Base-by-base conservation (phyloP, 2,113 vertebrate species). In the Cryptomyrus ogoouensis region DNA sequence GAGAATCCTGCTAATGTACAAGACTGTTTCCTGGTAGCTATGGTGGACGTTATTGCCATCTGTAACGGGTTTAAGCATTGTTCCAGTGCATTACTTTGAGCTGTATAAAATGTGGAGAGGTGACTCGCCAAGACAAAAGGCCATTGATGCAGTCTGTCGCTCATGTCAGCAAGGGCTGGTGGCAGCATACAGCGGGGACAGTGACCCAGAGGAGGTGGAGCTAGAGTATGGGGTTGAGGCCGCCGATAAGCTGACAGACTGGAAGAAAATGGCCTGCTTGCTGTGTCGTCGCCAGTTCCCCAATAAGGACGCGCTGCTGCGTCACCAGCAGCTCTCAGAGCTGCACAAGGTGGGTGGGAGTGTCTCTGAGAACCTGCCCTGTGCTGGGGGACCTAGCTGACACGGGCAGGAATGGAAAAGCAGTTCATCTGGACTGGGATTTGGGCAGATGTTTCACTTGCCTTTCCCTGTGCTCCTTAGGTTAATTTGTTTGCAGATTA, bases 261-360 rank as follows among this genome's bases (percentile, higher is more conserved):
- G 98, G 98, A 97, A 96, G 90, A 99, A 99, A 93, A 93, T 99
- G 94, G 98, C 98, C 19, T 99, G 98, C 89, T 92, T 99, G 89
- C 95, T 99, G 4, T 99, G 98, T 91, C 96, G 98, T 90, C 96
- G 98, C 88, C 98, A 99, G 86, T 99, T 99, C 92, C 98, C 98
- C 47, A 99, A 97, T 92, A 99, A 96, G 94, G 98, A 99, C 8
- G 95, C 96, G 74, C 94, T 99, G 15, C 90, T 98, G 89, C 94
- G 98, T 89, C 98, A 99, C 92, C 98, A 99, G 92, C 98, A 99
- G 91, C 96, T 99, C n/a, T 99, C 98, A 0, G 98, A 99, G 91
- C 95, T 99, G 15, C 98, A 99, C 95, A 99, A 99, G 98, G 98
- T 99, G 96, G 84, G 19, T 6, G 17, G 21, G 3, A 27, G 50